Evolutionary conservation across 1,140 invertebrate species (phyloP).

Genomic region (Habropoda laboriosa): DNA sequence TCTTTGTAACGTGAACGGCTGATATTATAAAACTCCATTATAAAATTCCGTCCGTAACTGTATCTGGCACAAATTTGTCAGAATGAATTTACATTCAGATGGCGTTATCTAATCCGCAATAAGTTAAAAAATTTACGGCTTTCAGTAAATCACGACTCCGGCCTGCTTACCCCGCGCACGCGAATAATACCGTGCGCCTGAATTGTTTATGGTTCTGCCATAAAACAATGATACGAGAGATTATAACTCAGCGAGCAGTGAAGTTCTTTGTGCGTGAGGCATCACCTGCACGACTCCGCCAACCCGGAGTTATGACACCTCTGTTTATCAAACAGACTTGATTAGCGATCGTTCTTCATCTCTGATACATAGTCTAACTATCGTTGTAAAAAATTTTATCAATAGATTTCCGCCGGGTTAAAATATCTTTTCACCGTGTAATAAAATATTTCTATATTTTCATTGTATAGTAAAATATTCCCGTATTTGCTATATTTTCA

Average conservation of each 20-base stretch:
- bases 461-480: no score
- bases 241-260: conserved; percentile 65
- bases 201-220: conserved; percentile 74
- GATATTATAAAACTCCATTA: conserved; percentile 13
- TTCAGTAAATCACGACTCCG: conserved; percentile 71
- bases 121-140: conserved; percentile 79
- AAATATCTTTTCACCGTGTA: no score
- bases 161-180: conserved; percentile 51
- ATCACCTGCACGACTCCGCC: conserved; percentile 44
- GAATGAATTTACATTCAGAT: conserved; percentile 71
- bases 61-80: conserved; percentile 68
- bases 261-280: conserved; percentile 59
- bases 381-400: no score
- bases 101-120: conserved; percentile 74
- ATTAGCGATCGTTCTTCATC: conserved; percentile 1
- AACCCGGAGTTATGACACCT: conserved; percentile 43
- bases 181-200: conserved; percentile 56
- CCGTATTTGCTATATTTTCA: no score
- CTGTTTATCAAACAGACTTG: conserved; percentile 48
- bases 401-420: no score
- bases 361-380: no score
- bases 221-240: conserved; percentile 75
- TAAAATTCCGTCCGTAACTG: conserved; percentile 47
- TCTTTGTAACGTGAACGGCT: conserved; percentile 4
- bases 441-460: no score